phyloP scores from a whole-genome alignment of 2,888 invertebrate genomes.

The Rotaria macrura region DNA sequence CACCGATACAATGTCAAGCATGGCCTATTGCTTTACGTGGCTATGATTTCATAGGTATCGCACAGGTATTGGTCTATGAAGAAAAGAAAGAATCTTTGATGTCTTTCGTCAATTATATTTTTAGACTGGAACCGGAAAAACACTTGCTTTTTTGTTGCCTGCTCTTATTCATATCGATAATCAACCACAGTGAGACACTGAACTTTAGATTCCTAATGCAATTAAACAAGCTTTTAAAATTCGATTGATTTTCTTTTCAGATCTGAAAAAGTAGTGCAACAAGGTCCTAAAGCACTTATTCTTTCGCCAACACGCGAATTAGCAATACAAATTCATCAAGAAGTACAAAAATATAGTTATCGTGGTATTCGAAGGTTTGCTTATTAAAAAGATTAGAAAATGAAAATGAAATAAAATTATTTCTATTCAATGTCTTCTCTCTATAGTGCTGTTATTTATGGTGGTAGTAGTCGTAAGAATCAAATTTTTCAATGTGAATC shows the following conservation, averaged over 20 bases:
- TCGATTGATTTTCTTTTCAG: not conserved
- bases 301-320: slow-evolving; percentile 91
- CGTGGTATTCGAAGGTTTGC: slow-evolving; percentile 58
- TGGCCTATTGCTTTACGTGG: slow-evolving; percentile 87
- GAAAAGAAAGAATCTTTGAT: not conserved
- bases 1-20: slow-evolving; percentile 75
- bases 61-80: slow-evolving; percentile 56
- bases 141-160: slow-evolving; percentile 79
- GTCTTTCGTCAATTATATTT: slow-evolving; percentile 35
- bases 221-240: too few species aligned
- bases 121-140: slow-evolving; percentile 64
- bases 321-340: slow-evolving; percentile 91
- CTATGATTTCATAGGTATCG: slow-evolving; percentile 85
- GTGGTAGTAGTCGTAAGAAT: slow-evolving; percentile 69
- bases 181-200: slow-evolving; percentile 57
- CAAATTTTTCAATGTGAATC: slow-evolving; percentile 59
- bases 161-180: slow-evolving; percentile 82
- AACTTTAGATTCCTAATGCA: too few species aligned
- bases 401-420: too few species aligned
- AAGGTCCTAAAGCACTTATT: slow-evolving; percentile 66
- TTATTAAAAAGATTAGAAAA: not conserved
- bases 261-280: not conserved
- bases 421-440: slow-evolving; percentile 51
- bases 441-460: slow-evolving; percentile 72
- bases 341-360: slow-evolving; percentile 78